Evolutionary conservation across 2,797 vertebrate species (phyloP), one percentile per base, ranked within the genome.

Genomic region (Leptatherina wallacei): DNA sequence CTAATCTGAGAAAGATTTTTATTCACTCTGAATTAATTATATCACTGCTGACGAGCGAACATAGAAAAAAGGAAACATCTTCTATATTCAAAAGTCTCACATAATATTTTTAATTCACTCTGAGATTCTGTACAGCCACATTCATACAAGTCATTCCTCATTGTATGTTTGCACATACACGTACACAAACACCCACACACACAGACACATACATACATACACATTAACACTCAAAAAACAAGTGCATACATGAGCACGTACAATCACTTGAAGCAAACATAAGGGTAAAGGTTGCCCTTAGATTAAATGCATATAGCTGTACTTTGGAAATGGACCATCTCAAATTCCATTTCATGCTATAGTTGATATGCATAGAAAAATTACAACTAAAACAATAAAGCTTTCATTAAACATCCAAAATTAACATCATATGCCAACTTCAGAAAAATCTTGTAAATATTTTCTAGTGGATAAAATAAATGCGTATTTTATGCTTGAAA

Each of bases 281-380:
- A 84, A 78, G 72, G 61, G 71, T 84, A 82, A 85, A 82, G 13
- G 66, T 82, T 81, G 78, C 83, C 84, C 88, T 89, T 67, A 86
- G 85, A 90, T 85, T 89, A 92, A 91, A 92, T 92, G 86, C 85
- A 85, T 87, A 80, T 78, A 88, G 81, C 78, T 85, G 77, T 82
- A 88, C 73, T 89, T 90, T 89, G 69, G 86, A 90, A 92, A 91
- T 76, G 75, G 87, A 88, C 52, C 70, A 51, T 78, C 70, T 80
- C 78, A 70, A 56, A 65, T 71, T 85, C 88, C 83, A 89, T 91
- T 88, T 91, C 87, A 91, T 92, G 88, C 85, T 89, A 90, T 91
- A 91, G 78, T 82, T 90, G 77, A 90, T 92, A 93, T 94, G 93
- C 93, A 94, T 94, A 94, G 91, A 88, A 82, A 79, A 91, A 92